Conservation (phyloP, 2,888 invertebrate genomes). For the Tortrix viridana region DNA sequence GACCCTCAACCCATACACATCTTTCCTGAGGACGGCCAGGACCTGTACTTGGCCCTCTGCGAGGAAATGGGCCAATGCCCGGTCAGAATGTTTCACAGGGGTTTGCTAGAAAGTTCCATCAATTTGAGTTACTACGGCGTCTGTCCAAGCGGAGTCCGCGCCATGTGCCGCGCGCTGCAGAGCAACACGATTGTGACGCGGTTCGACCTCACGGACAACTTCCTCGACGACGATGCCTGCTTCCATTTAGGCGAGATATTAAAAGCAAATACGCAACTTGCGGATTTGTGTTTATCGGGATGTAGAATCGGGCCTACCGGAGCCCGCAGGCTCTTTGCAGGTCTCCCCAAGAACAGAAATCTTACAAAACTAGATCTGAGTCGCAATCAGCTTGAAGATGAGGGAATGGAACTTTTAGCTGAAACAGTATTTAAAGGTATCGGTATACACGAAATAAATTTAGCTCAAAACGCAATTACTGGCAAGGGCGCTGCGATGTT, state of each 20-base stretch:
- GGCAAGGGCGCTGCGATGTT: constrained; percentile 49
- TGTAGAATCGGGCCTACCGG: constrained; percentile 65
- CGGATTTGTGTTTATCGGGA: constrained; percentile 62
- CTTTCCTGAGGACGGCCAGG: constrained; percentile 67
- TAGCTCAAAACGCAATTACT: constrained; percentile 61
- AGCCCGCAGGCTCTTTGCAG: constrained; percentile 48
- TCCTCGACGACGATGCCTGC: constrained; percentile 62
- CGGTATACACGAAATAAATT: constrained; percentile 51
- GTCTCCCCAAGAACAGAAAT: constrained; percentile 51
- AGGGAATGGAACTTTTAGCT: constrained; percentile 54
- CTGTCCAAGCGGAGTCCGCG: constrained; percentile 58
- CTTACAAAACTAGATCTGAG: constrained; percentile 56
- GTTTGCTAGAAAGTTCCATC: constrained; percentile 55
- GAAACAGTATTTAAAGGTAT: constrained; percentile 52
- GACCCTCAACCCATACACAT: constrained; percentile 47
- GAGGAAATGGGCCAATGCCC: constrained; percentile 62
- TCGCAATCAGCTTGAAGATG: constrained; percentile 58
- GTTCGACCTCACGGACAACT: constrained; percentile 65
- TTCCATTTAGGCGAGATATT: constrained; percentile 69
- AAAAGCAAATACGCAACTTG: constrained; percentile 52
- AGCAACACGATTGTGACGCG: constrained; percentile 58
- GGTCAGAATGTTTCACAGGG: constrained; percentile 56
- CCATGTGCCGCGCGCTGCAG: constrained; percentile 63
- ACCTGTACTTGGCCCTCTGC: constrained; percentile 62
- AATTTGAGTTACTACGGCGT: constrained; percentile 68